These are phyloP conservation scores for Anabacerthia variegaticeps DNA, from an alignment of 2,797 vertebrate genomes.

Conservation along the genomic window DNA sequence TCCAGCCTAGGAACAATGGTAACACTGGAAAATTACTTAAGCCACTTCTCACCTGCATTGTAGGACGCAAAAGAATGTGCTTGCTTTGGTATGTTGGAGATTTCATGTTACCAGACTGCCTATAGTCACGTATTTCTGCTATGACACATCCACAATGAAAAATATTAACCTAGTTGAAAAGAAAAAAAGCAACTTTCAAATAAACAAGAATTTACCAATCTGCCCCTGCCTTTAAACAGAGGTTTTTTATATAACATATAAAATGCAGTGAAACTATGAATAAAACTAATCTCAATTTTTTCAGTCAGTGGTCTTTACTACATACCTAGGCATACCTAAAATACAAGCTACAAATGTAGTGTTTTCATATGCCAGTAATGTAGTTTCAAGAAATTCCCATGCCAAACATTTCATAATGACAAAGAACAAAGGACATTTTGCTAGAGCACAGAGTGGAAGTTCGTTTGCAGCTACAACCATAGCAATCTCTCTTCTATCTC, in stretches of 20 bases:
- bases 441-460: neutral
- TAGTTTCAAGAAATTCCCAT: neutral
- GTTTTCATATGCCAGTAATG: neutral
- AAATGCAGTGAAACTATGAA: neutral
- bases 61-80: constrained; percentile 93
- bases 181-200: neutral
- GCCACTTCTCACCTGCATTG: constrained; percentile 88
- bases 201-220: neutral
- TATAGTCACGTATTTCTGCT: constrained; percentile 95
- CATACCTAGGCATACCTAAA: neutral
- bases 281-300: neutral
- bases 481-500: neutral
- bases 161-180: constrained; percentile 90
- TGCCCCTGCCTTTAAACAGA: neutral
- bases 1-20: neutral
- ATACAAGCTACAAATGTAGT: neutral
- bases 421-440: neutral
- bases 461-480: neutral
- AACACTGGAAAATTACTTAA: neutral
- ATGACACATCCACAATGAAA: constrained; percentile 98
- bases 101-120: constrained; percentile 93
- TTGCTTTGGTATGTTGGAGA: constrained; percentile 93
- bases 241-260: neutral
- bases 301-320: neutral
- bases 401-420: neutral